A percentile compares a stretch with the other conserved stretches of the same genome.
Conservation (phyloP, 2,113 vertebrate genomes). For the Setophaga kirtlandii region DNA sequence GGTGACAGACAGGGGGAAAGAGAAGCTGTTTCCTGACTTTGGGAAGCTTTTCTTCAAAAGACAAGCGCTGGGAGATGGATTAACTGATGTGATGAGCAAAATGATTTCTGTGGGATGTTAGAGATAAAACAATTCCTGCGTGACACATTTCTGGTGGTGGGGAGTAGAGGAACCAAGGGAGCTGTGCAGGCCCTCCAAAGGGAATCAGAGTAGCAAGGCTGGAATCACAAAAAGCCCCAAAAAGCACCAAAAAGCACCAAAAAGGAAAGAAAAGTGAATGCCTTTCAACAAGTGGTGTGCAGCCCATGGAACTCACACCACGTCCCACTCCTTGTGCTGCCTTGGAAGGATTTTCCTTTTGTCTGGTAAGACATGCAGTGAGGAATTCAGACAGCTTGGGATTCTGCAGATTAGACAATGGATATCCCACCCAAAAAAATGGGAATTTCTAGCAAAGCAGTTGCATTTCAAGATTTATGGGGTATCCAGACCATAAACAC, state of each 20-base stretch:
- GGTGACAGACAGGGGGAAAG: not conserved
- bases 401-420: not conserved
- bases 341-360: not conserved
- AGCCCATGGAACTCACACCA: fast-evolving
- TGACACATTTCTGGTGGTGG: not conserved
- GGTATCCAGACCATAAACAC: not conserved
- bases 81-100: not conserved
- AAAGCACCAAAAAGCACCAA: not conserved
- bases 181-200: not conserved
- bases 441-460: not conserved
- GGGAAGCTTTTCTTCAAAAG: not conserved
- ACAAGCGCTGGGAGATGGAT: not conserved
- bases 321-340: not conserved
- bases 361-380: not conserved
- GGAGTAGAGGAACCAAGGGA: not conserved
- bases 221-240: not conserved
- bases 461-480: not conserved
- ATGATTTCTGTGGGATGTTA: not conserved
- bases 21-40: not conserved
- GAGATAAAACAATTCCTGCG: fast-evolving
- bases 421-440: fast-evolving
- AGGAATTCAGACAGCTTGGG: not conserved
- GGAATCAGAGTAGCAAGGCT: not conserved
- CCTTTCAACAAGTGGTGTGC: not conserved
- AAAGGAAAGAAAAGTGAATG: not conserved